Evolutionary conservation across 2,797 vertebrate genomes (phyloP).

Genomic region (Neosalanx taihuensis): DNA sequence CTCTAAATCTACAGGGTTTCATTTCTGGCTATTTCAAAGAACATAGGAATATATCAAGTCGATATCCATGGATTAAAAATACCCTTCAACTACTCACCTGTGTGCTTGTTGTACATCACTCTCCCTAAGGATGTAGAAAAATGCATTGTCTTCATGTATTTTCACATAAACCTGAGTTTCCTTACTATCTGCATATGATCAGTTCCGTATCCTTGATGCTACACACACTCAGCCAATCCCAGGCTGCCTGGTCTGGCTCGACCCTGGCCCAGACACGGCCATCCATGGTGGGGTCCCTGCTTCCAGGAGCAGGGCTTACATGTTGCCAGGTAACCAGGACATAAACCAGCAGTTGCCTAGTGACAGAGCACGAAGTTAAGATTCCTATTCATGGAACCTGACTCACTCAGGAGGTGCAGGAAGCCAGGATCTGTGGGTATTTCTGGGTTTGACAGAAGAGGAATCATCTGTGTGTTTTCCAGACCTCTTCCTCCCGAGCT

Average conservation of each 20-base stretch:
- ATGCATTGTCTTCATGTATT: slow-evolving; percentile 47
- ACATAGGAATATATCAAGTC: not conserved
- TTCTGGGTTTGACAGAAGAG: not conserved
- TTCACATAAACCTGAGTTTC: slow-evolving; percentile 70
- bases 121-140: slow-evolving; percentile 23
- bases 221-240: slow-evolving; percentile 9
- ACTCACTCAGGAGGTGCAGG: not conserved
- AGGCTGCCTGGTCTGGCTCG: slow-evolving; percentile 7
- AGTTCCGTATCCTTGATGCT: slow-evolving; percentile 40
- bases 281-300: not conserved
- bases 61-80: not conserved
- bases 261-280: slow-evolving; percentile 1
- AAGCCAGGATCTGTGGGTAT: not conserved
- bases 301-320: slow-evolving; percentile 17
- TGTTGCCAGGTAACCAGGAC: slow-evolving; percentile 8
- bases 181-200: slow-evolving; percentile 46
- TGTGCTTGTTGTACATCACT: slow-evolving; percentile 43
- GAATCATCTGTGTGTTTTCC: not conserved
- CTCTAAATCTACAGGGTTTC: not conserved
- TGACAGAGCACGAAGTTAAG: not conserved
- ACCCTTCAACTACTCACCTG: slow-evolving; percentile 6
- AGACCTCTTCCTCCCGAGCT: not conserved
- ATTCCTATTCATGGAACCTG: not conserved
- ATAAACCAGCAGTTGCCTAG: not conserved
- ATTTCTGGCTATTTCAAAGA: not conserved